Conservation (phyloP, 53 echinoderm and acorn worm genomes). For the Echinarachnius parma region DNA sequence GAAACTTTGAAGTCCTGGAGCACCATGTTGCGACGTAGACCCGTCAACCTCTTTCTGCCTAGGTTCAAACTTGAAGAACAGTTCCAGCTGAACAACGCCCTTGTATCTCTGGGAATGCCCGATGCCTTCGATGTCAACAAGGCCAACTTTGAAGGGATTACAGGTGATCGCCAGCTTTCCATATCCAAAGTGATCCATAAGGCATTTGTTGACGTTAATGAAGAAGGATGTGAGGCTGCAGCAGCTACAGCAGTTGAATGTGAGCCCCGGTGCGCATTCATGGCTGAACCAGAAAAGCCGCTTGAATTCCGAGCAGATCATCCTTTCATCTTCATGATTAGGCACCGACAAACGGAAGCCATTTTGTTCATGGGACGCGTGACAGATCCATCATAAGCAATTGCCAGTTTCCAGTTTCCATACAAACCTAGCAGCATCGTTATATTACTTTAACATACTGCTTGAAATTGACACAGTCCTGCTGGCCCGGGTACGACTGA, state of each 20-base stretch:
- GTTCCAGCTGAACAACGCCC: slow-evolving; percentile 47
- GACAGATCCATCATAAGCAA: no score
- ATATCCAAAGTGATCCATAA: slow-evolving; percentile 71
- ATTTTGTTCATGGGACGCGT: slow-evolving; percentile 79
- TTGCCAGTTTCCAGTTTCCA: no score
- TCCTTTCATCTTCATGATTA: slow-evolving; percentile 83
- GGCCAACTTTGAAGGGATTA: slow-evolving; percentile 72
- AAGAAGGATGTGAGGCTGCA: slow-evolving; percentile 92
- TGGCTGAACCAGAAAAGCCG: neutral
- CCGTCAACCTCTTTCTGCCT: slow-evolving; percentile 65
- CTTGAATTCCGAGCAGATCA: slow-evolving; percentile 57
- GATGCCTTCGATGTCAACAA: slow-evolving; percentile 58
- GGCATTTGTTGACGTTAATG: slow-evolving; percentile 91
- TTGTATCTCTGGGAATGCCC: slow-evolving; percentile 69
- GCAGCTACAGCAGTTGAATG: slow-evolving; percentile 67
- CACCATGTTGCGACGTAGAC: neutral
- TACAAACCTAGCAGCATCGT: no score
- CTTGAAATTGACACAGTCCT: no score
- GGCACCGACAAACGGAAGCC: slow-evolving; percentile 44
- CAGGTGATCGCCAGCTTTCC: slow-evolving; percentile 43
- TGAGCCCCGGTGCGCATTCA: neutral
- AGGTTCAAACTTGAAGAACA: slow-evolving; percentile 72
- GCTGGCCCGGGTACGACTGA: no score
- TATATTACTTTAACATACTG: no score
- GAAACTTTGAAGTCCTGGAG: slow-evolving; percentile 45